Conservation (phyloP, 2,888 invertebrate genomes). For the Lithophane socia region DNA sequence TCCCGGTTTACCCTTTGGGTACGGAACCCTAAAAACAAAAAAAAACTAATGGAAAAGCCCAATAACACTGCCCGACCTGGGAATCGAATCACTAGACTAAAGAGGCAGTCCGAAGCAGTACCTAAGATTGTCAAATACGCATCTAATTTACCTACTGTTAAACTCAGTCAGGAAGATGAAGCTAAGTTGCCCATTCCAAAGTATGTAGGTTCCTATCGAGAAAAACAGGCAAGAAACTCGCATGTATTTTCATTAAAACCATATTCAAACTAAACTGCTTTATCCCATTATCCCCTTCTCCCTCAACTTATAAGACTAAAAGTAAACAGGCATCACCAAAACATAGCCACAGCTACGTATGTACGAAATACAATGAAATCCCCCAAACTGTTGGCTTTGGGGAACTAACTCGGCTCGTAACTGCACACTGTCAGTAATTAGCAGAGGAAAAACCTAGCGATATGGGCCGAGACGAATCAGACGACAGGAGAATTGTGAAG, state of each 20-base stretch:
- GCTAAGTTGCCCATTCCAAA: no score
- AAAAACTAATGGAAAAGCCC: no score
- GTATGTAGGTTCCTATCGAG: no score
- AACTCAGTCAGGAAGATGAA: no score
- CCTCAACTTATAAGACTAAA: slow-evolving; percentile 9
- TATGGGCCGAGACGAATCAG: slow-evolving; percentile 84
- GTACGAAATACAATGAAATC: slow-evolving; percentile 65
- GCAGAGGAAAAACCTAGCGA: slow-evolving; percentile 81
- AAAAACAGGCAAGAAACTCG: not conserved
- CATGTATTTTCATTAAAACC: not conserved
- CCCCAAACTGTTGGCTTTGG: slow-evolving; percentile 70
- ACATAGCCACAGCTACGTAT: slow-evolving; percentile 28
- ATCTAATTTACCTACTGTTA: no score
- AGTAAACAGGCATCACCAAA: slow-evolving; percentile 32
- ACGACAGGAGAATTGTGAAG: slow-evolving; percentile 43
- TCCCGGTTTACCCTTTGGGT: no score
- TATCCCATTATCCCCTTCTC: not conserved
- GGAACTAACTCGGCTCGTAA: slow-evolving; percentile 70
- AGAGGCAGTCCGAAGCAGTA: no score
- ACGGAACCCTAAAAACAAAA: no score
- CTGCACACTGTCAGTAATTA: slow-evolving; percentile 79
- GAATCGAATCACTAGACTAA: no score
- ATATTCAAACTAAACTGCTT: not conserved
- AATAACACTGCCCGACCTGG: not conserved
- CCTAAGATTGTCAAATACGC: no score